Base-by-base conservation (phyloP, 2,797 vertebrate genomes). In the Sandelia bainsii region DNA sequence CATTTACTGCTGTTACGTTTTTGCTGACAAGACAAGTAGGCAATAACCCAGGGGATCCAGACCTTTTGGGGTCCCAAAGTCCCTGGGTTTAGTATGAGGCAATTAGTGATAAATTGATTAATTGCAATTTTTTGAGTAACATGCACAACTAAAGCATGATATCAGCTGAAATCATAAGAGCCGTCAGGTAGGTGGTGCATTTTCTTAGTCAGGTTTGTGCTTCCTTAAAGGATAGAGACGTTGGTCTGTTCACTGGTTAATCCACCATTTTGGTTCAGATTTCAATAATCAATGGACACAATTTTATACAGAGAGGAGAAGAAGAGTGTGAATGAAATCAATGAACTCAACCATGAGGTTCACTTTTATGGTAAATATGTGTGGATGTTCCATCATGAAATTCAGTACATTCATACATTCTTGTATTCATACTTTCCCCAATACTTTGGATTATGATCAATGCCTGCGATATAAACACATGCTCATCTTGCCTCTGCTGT, bases 51-150 rank as follows among this genome's bases (percentile, higher is more conserved):
- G 0, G 14, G 23, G 54, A 13, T 46, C 46, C 20, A 69, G 40
- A 48, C n/a, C 17, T 52, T 54, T 19, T 16, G 48, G 46, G 29
- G n/a, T 29, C 14, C 42, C 10, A 8, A 27, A 60, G 52, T 25
- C 27, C 27, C 9, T 8, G 22, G 20, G 62, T 44, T 62, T 22
- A 66, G 6, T 17, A 6, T n/a, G 58, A 34, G 34, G 49, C 20
- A 61, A 49, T 81, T 66, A 74, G 25, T 27, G 14, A 8, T 56
- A 19, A 65, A 61, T 48, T 72, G 44, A 72, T 63, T 49, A 60
- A 64, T 14, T 72, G 44, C 19, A 45, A 19, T 32, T 29, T 32
- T 50, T 37, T 3, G 12, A 8, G 19, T 7, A 62, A 27, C 32
- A 29, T 49, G 32, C 64, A 49, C 19, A 6, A 17, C 5, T 56